Conservation (phyloP, 1,140 invertebrate species). For the Drosophila burlai region DNA sequence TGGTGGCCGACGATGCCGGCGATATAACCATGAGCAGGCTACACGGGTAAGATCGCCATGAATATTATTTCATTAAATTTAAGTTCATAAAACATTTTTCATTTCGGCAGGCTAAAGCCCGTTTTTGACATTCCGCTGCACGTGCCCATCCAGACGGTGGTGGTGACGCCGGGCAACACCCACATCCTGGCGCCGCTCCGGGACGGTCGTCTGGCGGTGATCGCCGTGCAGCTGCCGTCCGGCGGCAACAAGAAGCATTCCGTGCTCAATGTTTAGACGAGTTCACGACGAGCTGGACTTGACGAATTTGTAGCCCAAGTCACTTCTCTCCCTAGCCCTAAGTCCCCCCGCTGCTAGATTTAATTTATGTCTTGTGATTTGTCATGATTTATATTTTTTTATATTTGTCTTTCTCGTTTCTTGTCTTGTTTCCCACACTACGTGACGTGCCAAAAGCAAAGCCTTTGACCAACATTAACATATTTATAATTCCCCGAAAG, state of each 20-base stretch:
- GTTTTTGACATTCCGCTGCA: conserved; percentile 87
- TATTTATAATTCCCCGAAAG: conserved; percentile 23
- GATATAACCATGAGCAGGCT: conserved; percentile 87
- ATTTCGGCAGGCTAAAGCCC: conserved; percentile 84
- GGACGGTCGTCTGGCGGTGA: conserved; percentile 88
- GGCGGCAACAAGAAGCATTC: conserved; percentile 80
- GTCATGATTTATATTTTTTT: conserved; percentile 19
- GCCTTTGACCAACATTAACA: conserved; percentile 39
- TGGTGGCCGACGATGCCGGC: conserved; percentile 87
- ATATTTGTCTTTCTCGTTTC: neutral
- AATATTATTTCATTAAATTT: neutral
- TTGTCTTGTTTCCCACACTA: conserved; percentile 23
- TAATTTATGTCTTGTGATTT: conserved; percentile 44
- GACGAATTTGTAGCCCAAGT: conserved; percentile 26
- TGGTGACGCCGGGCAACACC: conserved; percentile 87
- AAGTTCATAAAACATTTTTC: neutral
- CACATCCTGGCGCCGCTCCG: conserved; percentile 88
- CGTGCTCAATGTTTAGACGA: conserved; percentile 78
- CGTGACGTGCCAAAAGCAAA: conserved; percentile 52
- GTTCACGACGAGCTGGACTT: conserved; percentile 5
- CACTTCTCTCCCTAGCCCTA: conserved; percentile 16
- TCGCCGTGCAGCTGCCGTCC: conserved; percentile 82
- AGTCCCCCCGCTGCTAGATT: conserved; percentile 11
- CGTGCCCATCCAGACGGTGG: conserved; percentile 87
- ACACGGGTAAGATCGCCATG: conserved; percentile 71